Conservation (phyloP, 2,113 vertebrate genomes). For the Symphodus melops region DNA sequence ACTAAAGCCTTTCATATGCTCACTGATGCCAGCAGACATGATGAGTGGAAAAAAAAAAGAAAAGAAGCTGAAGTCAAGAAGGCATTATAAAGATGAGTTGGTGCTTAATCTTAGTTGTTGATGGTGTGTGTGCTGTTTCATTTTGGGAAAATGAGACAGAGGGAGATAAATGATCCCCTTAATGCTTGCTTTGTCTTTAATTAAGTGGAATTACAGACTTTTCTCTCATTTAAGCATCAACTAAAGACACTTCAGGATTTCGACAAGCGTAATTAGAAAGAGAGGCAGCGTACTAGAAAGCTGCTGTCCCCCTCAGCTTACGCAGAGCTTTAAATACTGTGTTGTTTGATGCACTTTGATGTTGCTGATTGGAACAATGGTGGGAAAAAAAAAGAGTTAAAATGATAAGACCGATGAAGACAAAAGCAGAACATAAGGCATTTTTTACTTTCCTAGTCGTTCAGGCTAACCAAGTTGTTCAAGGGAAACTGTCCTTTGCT, state of each 20-base stretch:
- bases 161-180: conserved; percentile 51
- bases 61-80: conserved; percentile 22
- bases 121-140: conserved; percentile 27
- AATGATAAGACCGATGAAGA: neutral
- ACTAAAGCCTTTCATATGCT: conserved; percentile 11
- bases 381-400: neutral
- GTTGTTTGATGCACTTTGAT: conserved; percentile 19
- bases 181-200: conserved; percentile 58
- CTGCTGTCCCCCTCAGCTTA: conserved; percentile 27
- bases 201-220: conserved; percentile 62
- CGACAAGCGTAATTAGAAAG: conserved; percentile 58
- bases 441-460: too few relatives aligned
- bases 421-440: conserved; percentile 7
- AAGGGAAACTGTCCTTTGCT: too few relatives aligned
- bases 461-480: neutral
- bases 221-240: conserved; percentile 55
- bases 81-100: conserved; percentile 27
- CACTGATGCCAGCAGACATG: conserved; percentile 27
- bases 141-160: conserved; percentile 49
- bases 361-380: conserved; percentile 11
- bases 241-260: conserved; percentile 47
- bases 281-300: conserved; percentile 21
- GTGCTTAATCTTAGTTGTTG: conserved; percentile 41
- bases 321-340: conserved; percentile 16
- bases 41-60: conserved; percentile 19